Conservation (phyloP, 2,797 vertebrate species). For the Salarias fasciatus region DNA sequence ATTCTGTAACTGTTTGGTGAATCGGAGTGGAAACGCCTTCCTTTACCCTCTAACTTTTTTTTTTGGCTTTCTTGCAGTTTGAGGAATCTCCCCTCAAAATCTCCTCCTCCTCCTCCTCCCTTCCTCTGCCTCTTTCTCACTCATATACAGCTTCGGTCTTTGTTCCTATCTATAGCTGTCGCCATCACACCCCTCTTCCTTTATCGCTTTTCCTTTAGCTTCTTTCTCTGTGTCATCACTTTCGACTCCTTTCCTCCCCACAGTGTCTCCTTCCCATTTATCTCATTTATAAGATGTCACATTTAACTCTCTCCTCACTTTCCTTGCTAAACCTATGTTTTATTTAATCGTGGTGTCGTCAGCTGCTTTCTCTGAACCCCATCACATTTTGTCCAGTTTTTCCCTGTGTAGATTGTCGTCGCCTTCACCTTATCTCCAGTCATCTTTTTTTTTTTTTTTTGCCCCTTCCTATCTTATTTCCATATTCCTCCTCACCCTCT, state of each 20-base stretch:
- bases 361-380: constrained; percentile 19
- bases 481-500: constrained; percentile 14
- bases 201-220: constrained; percentile 41
- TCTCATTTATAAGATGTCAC: constrained; percentile 53
- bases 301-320: constrained; percentile 23
- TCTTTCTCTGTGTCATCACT: constrained; percentile 44
- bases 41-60: constrained; percentile 4
- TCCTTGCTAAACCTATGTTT: constrained; percentile 26
- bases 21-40: constrained; percentile 19
- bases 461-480: constrained; percentile 2
- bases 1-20: constrained; percentile 25
- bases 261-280: constrained; percentile 25
- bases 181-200: constrained; percentile 20
- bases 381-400: constrained; percentile 16
- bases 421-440: constrained; percentile 17
- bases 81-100: constrained; percentile 38
- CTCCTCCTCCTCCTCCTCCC: constrained; percentile 2
- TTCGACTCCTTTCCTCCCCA: constrained; percentile 24
- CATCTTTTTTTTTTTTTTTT: constrained; percentile 16
- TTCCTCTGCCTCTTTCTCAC: neutral
- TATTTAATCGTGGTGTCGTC: constrained; percentile 6
- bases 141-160: constrained; percentile 32
- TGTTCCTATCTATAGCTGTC: constrained; percentile 36
- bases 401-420: constrained; percentile 13
- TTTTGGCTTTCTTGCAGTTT: constrained; percentile 9